These are phyloP conservation scores for Ornithoptera priamus DNA, from an alignment of 2,888 invertebrate genomes.

Conservation along the genomic window DNA sequence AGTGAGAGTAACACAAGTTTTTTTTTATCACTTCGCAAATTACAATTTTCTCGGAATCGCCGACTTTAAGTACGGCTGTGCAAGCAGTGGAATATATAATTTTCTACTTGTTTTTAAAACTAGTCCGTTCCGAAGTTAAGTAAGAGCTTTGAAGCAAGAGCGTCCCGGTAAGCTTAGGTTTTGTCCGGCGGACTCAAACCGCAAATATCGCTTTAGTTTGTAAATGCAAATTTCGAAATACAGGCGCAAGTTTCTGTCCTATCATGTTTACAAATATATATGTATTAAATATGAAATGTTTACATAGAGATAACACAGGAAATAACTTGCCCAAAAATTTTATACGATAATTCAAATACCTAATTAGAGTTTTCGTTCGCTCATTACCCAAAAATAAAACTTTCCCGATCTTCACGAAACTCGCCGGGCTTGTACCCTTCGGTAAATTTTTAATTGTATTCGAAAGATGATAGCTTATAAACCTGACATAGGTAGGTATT, in stretches of 20 bases:
- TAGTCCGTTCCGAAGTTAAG: constrained; percentile 49
- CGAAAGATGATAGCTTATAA: constrained; percentile 67
- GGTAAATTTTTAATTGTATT: constrained; percentile 75
- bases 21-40: constrained; percentile 36
- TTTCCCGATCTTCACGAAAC: constrained; percentile 47
- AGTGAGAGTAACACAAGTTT: constrained; percentile 18
- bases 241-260: constrained; percentile 10
- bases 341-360: constrained; percentile 21
- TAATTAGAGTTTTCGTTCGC: constrained; percentile 16
- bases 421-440: constrained; percentile 58
- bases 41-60: constrained; percentile 42
- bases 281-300: not conserved
- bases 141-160: constrained; percentile 33
- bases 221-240: constrained; percentile 18
- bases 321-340: not conserved
- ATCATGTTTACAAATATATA: constrained; percentile 7
- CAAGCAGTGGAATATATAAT: constrained; percentile 46
- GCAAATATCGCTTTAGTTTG: constrained; percentile 27
- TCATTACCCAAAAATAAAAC: constrained; percentile 19
- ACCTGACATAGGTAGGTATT: constrained; percentile 61
- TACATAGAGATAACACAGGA: not conserved
- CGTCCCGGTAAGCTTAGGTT: constrained; percentile 27
- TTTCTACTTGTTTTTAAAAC: constrained; percentile 48
- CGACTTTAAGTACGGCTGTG: constrained; percentile 41
- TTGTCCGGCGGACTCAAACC: constrained; percentile 19